A percentile compares a stretch with the other conserved stretches of the same genome.
Evolutionary conservation across 2,797 vertebrate genomes (phyloP).

Genomic region (Cyclopterus lumpus): DNA sequence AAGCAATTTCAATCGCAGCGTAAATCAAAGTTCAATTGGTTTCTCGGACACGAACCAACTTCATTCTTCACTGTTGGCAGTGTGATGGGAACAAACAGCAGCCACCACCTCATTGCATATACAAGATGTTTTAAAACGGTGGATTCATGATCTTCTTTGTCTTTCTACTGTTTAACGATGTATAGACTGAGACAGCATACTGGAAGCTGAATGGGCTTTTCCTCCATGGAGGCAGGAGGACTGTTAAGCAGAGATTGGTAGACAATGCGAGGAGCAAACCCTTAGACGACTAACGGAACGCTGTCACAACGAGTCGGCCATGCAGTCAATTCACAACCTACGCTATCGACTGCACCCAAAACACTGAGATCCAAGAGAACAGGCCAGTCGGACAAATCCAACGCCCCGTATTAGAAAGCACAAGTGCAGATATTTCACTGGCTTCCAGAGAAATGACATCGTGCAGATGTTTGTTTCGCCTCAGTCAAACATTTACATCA

Average conservation of each 20-base stretch:
- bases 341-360: conserved; percentile 24
- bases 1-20: conserved; percentile 10
- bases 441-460: conserved; percentile 8
- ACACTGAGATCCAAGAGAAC: conserved; percentile 40
- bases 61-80: conserved; percentile 31
- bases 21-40: conserved; percentile 41
- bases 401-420: conserved; percentile 30
- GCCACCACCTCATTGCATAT: conserved; percentile 5
- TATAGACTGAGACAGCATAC: not conserved
- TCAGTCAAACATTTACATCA: not conserved
- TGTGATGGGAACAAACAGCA: conserved; percentile 26
- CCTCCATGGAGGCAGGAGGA: not conserved
- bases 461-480: not conserved
- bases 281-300: conserved; percentile 36
- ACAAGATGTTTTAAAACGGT: conserved; percentile 10
- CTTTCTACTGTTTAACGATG: not conserved
- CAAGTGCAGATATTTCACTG: conserved; percentile 8
- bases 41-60: conserved; percentile 22
- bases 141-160: not conserved
- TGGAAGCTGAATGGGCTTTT: conserved; percentile 29
- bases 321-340: conserved; percentile 38
- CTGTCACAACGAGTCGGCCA: conserved; percentile 60
- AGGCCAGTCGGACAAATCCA: conserved; percentile 4
- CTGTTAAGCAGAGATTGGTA: conserved; percentile 34
- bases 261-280: conserved; percentile 31